Evolutionary conservation across 2,888 invertebrate genomes (phyloP), one percentile per base, ranked within the genome.

Genomic region (Scrobipalpa costella): DNA sequence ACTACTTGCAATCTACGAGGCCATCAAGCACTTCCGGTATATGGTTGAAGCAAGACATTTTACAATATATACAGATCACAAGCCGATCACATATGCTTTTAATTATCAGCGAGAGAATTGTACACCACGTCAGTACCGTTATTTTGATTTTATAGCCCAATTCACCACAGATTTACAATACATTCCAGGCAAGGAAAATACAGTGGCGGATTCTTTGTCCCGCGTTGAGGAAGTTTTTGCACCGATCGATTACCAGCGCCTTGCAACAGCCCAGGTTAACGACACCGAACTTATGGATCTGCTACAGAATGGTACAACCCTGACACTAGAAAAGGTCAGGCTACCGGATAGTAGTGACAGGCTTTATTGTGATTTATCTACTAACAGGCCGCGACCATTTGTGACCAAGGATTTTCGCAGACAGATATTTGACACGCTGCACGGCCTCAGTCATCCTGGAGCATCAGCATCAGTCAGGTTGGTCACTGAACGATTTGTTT

Each of bases 161-260:
- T 83, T 81, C 65, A 72, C 77, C 0, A 79, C 76, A 0, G 73
- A 81, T 49, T 79, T 84, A 6, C 67, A 66, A 6, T 71, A 81
- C 63, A 68, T 81, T 5, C 49, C 69, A 1, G 77, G 80, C 0
- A 50, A 63, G n/a, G 69, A 72, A 11, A 80, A 82, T 62, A 61
- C 70, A 0, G 73, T 77, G 0, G 77, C 77, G 1, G 81, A 80
- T 64, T 65, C 73, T 1, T 63, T 79, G 21, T 78, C 71, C 9
- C 66, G 76, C 7, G 59, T 74, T 0, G 67, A 68, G 15, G 65
- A 58, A 40, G 40, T 40, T 11, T 3, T 40, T n/a, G n/a, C 13
- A 13, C 40, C n/a, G 11, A n/a, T 40, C 40, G 13, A 40, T 9
- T n/a, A 40, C 11, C 40, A 40, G 13, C 13, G 13, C 40, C n/a